phyloP scores from a whole-genome alignment of 2,113 vertebrate genomes.

The Psammodynastes pulverulentus region DNA sequence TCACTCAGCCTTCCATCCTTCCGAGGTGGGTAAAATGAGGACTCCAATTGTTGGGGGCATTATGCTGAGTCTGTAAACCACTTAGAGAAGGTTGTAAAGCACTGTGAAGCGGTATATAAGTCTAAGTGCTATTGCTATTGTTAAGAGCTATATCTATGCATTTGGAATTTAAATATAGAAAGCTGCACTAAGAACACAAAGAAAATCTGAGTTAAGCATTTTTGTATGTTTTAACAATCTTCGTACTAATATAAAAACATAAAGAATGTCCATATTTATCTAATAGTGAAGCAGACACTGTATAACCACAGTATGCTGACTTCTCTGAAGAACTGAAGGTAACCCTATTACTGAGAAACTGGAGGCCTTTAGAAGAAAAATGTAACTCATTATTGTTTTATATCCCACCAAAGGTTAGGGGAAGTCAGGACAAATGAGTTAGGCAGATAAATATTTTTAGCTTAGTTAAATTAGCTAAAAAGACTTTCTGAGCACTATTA shows the following conservation, averaged over 20 bases:
- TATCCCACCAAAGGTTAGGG: not conserved
- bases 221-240: not conserved
- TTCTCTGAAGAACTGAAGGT: not conserved
- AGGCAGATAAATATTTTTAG: constrained; percentile 15
- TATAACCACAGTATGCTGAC: not conserved
- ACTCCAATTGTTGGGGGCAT: no score
- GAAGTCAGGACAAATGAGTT: constrained; percentile 21
- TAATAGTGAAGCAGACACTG: constrained; percentile 4
- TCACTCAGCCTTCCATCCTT: no score
- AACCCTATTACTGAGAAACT: constrained; percentile 13
- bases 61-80: no score
- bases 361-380: constrained; percentile 23
- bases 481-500: not conserved
- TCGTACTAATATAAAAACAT: not conserved
- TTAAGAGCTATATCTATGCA: not conserved
- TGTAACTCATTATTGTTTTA: not conserved
- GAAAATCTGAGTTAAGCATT: not conserved
- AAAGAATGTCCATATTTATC: not conserved
- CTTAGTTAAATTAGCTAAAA: not conserved
- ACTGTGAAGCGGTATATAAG: no score
- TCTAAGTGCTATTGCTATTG: not conserved
- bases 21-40: no score
- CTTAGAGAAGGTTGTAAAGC: no score
- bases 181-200: not conserved
- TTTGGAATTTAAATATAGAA: not conserved